Conservation (phyloP, 1,140 invertebrate species). For the Drosophila littoralis region DNA sequence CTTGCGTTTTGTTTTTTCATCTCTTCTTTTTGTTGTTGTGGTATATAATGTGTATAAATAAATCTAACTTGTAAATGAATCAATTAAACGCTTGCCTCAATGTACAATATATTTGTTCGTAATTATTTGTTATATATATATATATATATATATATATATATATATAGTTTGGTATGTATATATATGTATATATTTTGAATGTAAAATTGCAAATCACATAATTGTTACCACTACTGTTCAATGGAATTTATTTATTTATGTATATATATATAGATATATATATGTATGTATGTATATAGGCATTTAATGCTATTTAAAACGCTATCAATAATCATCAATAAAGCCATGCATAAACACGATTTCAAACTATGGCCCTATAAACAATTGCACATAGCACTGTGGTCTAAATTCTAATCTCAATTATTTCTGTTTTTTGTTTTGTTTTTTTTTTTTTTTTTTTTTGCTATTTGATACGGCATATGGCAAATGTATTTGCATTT, state of each 20-base stretch:
- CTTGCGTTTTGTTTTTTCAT: slow-evolving; percentile 35
- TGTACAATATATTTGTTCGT: slow-evolving; percentile 73
- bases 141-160: too few relatives aligned
- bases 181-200: slow-evolving; percentile 74
- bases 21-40: slow-evolving; percentile 32
- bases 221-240: slow-evolving; percentile 82
- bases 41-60: slow-evolving; percentile 75
- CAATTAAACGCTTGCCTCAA: slow-evolving; percentile 79
- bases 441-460: slow-evolving; percentile 18
- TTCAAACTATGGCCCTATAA: slow-evolving; percentile 80
- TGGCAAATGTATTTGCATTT: slow-evolving; percentile 45
- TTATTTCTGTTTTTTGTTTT: slow-evolving; percentile 39
- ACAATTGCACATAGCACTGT: slow-evolving; percentile 79
- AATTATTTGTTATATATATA: slow-evolving; percentile 56
- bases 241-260: slow-evolving; percentile 74
- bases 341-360: slow-evolving; percentile 81
- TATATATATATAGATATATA: slow-evolving; percentile 48
- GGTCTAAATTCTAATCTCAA: slow-evolving; percentile 77
- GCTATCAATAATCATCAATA: slow-evolving; percentile 82
- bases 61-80: slow-evolving; percentile 80
- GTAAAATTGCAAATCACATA: slow-evolving; percentile 83
- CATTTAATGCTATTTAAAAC: slow-evolving; percentile 83
- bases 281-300: slow-evolving; percentile 63
- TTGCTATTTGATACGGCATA: slow-evolving; percentile 51
- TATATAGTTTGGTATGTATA: slow-evolving; percentile 11